These are phyloP conservation scores for Cerceris rybyensis DNA, from an alignment of 2,888 invertebrate species.

Conservation along the genomic window DNA sequence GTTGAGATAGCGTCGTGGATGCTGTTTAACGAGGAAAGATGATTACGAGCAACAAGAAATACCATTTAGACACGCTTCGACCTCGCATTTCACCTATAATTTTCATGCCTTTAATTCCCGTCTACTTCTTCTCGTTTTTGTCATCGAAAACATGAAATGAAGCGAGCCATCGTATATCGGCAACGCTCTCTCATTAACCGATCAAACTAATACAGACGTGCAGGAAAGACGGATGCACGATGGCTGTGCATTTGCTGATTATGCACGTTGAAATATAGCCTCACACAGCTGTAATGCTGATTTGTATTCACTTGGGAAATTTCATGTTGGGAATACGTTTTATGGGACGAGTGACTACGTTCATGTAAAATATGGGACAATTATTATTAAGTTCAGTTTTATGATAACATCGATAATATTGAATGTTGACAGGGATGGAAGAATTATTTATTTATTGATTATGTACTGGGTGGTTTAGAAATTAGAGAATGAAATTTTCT, in stretches of 20 bases:
- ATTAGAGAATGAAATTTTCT: no score
- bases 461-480: no score
- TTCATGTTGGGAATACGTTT: constrained; percentile 8
- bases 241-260: constrained; percentile 6
- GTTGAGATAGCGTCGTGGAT: no score
- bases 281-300: constrained; percentile 9
- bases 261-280: constrained; percentile 4
- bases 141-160: neutral
- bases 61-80: no score
- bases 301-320: constrained; percentile 9
- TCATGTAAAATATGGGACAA: no score
- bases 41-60: no score
- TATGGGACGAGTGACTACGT: neutral
- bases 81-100: no score
- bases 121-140: neutral
- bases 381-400: no score
- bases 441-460: no score
- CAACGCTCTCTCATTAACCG: neutral
- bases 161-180: neutral
- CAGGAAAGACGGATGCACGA: neutral
- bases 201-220: neutral
- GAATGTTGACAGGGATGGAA: no score
- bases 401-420: no score
- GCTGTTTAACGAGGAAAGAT: no score
- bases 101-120: neutral